Evolutionary conservation across 2,113 vertebrate species (phyloP), one percentile per base, ranked within the genome.

Genomic region (Eidolon helvum): DNA sequence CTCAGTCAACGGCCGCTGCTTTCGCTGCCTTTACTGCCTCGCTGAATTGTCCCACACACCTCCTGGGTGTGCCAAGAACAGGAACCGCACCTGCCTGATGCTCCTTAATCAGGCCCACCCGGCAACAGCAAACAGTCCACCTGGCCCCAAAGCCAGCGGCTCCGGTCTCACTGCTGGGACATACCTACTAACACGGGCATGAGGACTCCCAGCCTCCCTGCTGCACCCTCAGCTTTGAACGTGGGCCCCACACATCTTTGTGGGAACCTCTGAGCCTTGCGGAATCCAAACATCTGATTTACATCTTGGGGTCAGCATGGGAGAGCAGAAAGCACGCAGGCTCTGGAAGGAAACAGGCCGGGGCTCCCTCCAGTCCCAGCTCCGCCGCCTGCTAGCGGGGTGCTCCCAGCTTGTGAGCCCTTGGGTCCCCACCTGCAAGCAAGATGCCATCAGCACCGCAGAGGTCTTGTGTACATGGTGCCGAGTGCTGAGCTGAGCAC

Each of bases 391-490:
- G 71, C 86, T 11, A 22, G 30, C 40, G 5, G 12, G 1, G 0
- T 6, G 26, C 38, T 53, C 74, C 10, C 8, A 4, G 22, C 63
- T 43, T 35, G n/a, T 0, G 26, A 72, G 22, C 10, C 30, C 61
- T 35, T 0, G 10, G 59, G 50, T 2, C 45, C 38, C 14, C 8
- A 0, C 12, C 12, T 15, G 19, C 69, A 65, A 5, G 59, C 0
- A 26, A 45, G 57, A 12, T 5, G 33, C 38, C 35, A 24, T 26
- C 1, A 0, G 8, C 38, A 50, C 0, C 33, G 30, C 83, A 59
- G 78, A 69, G 50, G 40, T 43, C 35, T 2, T 10, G 0, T 18
- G 30, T 18, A 12, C 1, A 3, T 2, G 22, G 80, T 4, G 74
- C 72, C 78, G 5, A 10, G 28, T 33, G 8, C 95, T 53, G 50